phyloP scores from a whole-genome alignment of 2,888 invertebrate species.

The Caenorhabditis sinica region DNA sequence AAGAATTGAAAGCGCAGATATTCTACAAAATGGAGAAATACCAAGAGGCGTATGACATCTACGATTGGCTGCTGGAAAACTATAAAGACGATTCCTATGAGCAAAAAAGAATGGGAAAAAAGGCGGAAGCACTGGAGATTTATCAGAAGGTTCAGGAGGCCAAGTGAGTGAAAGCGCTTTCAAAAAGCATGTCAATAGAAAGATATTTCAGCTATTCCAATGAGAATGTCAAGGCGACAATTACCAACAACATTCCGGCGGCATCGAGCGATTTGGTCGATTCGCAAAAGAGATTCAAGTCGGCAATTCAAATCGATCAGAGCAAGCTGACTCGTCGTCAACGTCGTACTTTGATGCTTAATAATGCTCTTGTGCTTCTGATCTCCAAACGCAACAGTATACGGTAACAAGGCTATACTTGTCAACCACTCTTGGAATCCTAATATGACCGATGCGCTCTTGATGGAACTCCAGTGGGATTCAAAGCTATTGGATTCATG shows the following conservation, averaged over 20 bases:
- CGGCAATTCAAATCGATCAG: constrained; percentile 86
- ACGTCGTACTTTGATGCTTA: constrained; percentile 90
- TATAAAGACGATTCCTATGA: constrained; percentile 93
- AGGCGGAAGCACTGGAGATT: constrained; percentile 75
- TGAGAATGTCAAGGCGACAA: constrained; percentile 92
- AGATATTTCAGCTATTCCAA: constrained; percentile 88
- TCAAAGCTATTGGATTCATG: too few relatives aligned
- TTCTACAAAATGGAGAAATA: constrained; percentile 87
- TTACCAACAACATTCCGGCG: constrained; percentile 94
- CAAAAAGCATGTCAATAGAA: not conserved
- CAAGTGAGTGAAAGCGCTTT: constrained; percentile 49
- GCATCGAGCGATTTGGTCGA: constrained; percentile 96
- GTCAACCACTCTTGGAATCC: too few relatives aligned
- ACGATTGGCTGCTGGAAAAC: constrained; percentile 70
- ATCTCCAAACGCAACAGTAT: too few relatives aligned
- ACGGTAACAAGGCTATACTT: too few relatives aligned
- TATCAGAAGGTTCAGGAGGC: constrained; percentile 73
- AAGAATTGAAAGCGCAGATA: constrained; percentile 85
- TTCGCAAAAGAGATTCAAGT: constrained; percentile 96
- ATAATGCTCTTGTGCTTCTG: constrained; percentile 87
- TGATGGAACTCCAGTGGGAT: too few relatives aligned
- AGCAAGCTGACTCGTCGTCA: constrained; percentile 89
- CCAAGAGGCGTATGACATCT: constrained; percentile 84
- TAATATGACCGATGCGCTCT: too few relatives aligned
- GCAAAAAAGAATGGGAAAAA: constrained; percentile 85